A percentile compares a stretch with the other conserved stretches of the same genome.
Evolutionary conservation across 1,140 invertebrate genomes (phyloP).

Genomic region (Listronotus bonariensis): DNA sequence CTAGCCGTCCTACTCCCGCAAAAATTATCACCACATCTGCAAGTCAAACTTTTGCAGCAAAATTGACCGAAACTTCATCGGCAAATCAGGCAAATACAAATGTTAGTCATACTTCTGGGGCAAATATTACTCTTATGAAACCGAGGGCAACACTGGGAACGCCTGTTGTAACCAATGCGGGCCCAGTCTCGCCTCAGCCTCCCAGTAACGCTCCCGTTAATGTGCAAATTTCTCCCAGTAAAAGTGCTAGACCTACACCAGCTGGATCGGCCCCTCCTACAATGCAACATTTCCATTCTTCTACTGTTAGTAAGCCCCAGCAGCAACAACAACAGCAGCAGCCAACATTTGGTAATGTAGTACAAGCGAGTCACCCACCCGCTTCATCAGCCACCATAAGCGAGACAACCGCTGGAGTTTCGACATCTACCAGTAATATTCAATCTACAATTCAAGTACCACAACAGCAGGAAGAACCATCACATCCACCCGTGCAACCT

Average conservation of each 20-base stretch:
- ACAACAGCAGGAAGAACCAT: conserved; percentile 17
- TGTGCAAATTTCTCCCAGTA: conserved; percentile 58
- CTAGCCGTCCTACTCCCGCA: conserved; percentile 50
- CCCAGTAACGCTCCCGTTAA: conserved; percentile 4
- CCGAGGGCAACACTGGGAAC: conserved; percentile 23
- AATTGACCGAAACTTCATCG: conserved; percentile 58
- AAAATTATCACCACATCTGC: conserved; percentile 59
- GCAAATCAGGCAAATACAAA: not conserved
- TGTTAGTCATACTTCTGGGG: conserved; percentile 4
- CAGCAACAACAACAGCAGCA: not conserved
- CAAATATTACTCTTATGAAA: conserved; percentile 9
- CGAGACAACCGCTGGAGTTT: conserved; percentile 11
- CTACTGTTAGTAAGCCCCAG: conserved; percentile 23
- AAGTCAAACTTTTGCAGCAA: conserved; percentile 66
- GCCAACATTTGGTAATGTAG: conserved; percentile 4
- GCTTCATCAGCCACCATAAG: conserved; percentile 20
- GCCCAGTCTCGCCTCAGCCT: conserved; percentile 38
- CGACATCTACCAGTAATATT: not conserved
- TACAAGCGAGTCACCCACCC: conserved; percentile 12
- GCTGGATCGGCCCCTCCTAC: conserved; percentile 58
- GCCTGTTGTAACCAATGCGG: conserved; percentile 12
- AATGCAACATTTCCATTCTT: conserved; percentile 54
- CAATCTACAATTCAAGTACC: not conserved
- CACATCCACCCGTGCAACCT: conserved; percentile 9
- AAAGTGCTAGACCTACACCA: conserved; percentile 59